Conservation (phyloP, 2,797 vertebrate genomes). For the Sebastes steindachneri region DNA sequence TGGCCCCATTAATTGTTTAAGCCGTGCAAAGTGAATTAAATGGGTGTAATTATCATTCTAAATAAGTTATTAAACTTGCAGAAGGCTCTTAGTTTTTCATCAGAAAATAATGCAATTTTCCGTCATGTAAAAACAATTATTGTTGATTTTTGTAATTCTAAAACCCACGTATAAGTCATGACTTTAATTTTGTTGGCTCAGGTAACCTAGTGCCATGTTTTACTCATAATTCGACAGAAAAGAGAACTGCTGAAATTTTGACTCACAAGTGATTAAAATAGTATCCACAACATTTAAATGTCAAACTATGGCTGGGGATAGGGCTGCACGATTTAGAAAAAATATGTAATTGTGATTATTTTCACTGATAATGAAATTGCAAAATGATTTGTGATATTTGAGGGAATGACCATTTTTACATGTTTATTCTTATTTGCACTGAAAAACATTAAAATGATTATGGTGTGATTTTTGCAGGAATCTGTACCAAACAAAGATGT, state of each 20-base stretch:
- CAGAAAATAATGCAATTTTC: not conserved
- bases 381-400: no score
- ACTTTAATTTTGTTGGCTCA: not conserved
- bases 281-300: not conserved
- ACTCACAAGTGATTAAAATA: not conserved
- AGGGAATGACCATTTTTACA: no score
- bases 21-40: not conserved
- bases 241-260: not conserved
- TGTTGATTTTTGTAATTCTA: not conserved
- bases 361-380: no score
- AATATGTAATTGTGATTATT: no score
- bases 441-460: no score
- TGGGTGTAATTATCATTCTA: not conserved
- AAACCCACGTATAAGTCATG: not conserved
- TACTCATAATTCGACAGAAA: slow-evolving; percentile 9
- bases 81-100: not conserved
- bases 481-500: no score
- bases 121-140: not conserved
- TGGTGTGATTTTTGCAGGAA: no score
- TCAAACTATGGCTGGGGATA: not conserved
- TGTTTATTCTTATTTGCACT: no score
- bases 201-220: not conserved
- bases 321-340: no score
- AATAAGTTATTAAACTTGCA: not conserved
- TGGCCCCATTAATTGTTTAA: not conserved